Evolutionary conservation across 2,797 vertebrate genomes (phyloP).

Genomic region (Mico argentatus): DNA sequence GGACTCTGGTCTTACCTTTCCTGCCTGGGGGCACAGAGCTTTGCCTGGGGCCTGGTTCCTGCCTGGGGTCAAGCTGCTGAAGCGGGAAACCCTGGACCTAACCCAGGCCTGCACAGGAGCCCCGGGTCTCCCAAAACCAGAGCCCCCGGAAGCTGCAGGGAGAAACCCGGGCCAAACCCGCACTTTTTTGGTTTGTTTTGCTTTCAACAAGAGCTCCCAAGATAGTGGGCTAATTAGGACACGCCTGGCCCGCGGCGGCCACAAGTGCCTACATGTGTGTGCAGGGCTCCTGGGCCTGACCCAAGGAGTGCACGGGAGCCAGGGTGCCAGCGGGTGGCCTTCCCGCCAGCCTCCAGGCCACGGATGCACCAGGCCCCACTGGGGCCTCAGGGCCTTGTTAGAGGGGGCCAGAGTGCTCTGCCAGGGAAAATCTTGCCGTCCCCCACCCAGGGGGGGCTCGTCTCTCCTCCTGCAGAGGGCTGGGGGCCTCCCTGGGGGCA

Average conservation of each 20-base stretch:
- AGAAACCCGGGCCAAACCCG: constrained; percentile 15
- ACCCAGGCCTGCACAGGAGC: accelerated
- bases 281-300: constrained; percentile 52
- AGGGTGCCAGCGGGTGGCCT: not conserved
- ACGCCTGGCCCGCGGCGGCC: constrained; percentile 59
- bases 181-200: constrained; percentile 67
- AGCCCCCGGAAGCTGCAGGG: not conserved
- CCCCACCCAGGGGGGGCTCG: not conserved
- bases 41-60: not conserved
- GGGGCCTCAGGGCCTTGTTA: accelerated
- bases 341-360: not conserved
- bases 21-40: constrained; percentile 71
- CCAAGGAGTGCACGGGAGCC: not conserved
- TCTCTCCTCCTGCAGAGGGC: too few relatives aligned
- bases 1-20: constrained; percentile 63
- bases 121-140: not conserved
- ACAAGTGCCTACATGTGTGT: constrained; percentile 53
- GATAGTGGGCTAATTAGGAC: constrained; percentile 67
- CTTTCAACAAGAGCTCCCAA: constrained; percentile 61
- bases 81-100: not conserved
- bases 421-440: not conserved
- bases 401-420: not conserved
- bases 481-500: too few relatives aligned
- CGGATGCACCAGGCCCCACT: accelerated
- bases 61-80: not conserved